phyloP scores from a whole-genome alignment of 2,888 invertebrate species.

The Philopedon plagiatum region DNA sequence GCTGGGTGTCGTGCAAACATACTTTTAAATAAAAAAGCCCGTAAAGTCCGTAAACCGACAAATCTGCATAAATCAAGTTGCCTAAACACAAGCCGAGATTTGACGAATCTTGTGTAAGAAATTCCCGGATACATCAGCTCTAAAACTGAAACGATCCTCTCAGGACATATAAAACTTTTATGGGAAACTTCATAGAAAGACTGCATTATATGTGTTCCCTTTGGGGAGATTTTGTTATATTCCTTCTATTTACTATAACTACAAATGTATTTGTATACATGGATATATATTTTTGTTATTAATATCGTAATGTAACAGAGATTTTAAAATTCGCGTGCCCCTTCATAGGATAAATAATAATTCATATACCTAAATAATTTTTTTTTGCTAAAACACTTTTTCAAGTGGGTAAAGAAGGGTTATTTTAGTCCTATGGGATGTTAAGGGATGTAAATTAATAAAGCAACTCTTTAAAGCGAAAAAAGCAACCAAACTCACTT shows the following conservation, averaged over 20 bases:
- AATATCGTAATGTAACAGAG: too few relatives aligned
- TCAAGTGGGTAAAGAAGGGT: neutral
- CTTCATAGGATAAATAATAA: too few relatives aligned
- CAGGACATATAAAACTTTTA: constrained; percentile 44
- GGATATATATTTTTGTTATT: too few relatives aligned
- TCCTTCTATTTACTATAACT: constrained; percentile 20
- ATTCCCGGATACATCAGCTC: constrained; percentile 44
- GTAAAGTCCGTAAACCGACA: constrained; percentile 29
- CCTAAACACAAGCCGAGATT: constrained; percentile 42
- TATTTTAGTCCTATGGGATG: neutral
- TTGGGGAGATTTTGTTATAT: constrained; percentile 26
- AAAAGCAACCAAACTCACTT: constrained; percentile 9
- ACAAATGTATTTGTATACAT: neutral
- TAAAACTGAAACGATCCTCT: constrained; percentile 43
- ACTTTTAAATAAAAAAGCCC: constrained; percentile 23
- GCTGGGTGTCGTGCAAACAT: constrained; percentile 5
- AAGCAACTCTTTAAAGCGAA: constrained; percentile 11
- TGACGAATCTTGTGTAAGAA: constrained; percentile 37
- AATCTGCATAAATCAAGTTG: constrained; percentile 42
- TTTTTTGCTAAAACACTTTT: too few relatives aligned
- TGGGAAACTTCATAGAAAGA: constrained; percentile 40
- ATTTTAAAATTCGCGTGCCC: too few relatives aligned
- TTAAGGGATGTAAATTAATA: constrained; percentile 14
- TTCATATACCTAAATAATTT: too few relatives aligned
- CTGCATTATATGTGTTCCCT: constrained; percentile 42